Evolutionary conservation across 2,888 invertebrate genomes (phyloP), one percentile per base, ranked within the genome.

Genomic region (Lydus trimaculatus): DNA sequence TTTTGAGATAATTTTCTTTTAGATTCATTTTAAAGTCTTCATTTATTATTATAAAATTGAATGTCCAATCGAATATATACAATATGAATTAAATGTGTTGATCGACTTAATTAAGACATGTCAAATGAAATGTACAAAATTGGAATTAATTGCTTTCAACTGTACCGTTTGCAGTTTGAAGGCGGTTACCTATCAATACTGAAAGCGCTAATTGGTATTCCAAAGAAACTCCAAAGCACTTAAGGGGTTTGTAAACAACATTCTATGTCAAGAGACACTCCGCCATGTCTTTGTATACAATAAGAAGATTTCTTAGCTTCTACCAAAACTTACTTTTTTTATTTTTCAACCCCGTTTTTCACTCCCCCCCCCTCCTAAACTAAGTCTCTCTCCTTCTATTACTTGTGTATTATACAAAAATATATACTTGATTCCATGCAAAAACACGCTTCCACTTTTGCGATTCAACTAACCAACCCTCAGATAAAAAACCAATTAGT

Each of bases 1-100:
- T 15, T n/a, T 15, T 72, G 73, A 71, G 73, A 79, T 72, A 80
- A 79, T 80, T 80, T 78, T 76, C 77, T 75, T 76, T 72, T 74
- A 76, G 75, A 79, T 78, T 78, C 79, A 77, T 78, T 78, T 77
- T 75, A 1, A 36, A 15, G 36, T 5, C 36, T 15, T 15, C 36
- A 36, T 43, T 17, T 25, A 23, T 5, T 23, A 25, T 25, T 9
- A 23, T 11, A 52, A 11, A 23, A 60, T 25, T 48, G 8, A 13
- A 23, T 66, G 59, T 58, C 39, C 23, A 63, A 39, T 66, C 52
- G 39, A 63, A 36, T n/a, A n/a, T n/a, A n/a, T n/a, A n/a, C 61
- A 36, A 63, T 36, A 36, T 67, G 67, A 67, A 67, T 67, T 61
- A 64, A 36, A 36, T 13, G 2, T 36, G n/a, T 48, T 20, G 48